Conservation (phyloP, 2,888 invertebrate genomes). For the Cephus pygmeus region DNA sequence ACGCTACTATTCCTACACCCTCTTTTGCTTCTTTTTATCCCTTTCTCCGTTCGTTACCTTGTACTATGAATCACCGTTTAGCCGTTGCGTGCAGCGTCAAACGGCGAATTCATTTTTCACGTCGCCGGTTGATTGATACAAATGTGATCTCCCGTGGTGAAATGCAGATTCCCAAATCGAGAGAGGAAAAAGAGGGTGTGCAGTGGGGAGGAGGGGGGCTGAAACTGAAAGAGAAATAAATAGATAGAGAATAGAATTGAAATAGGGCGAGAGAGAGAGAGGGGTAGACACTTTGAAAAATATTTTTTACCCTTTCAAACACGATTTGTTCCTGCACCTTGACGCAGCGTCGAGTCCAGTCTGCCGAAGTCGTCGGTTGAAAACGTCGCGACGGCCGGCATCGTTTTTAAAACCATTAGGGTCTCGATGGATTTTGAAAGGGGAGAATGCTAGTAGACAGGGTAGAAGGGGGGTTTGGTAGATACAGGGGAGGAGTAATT, state of each 20-base stretch:
- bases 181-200: not conserved
- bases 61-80: slow-evolving; percentile 51
- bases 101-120: slow-evolving; percentile 52
- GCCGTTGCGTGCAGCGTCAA: slow-evolving; percentile 44
- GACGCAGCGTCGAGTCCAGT: not conserved
- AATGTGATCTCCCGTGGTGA: slow-evolving; percentile 41
- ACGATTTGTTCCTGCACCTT: not conserved
- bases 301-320: not conserved
- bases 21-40: not conserved
- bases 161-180: not conserved
- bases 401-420: not conserved
- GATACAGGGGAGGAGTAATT: not conserved
- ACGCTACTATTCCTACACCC: slow-evolving; percentile 10
- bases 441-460: not conserved
- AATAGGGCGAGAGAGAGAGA: not conserved
- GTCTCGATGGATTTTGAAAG: not conserved
- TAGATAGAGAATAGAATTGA: slow-evolving; percentile 1
- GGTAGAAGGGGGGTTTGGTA: not conserved
- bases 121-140: slow-evolving; percentile 54
- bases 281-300: not conserved
- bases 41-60: slow-evolving; percentile 3
- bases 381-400: not conserved
- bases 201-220: not conserved
- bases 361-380: not conserved
- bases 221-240: not conserved